phyloP scores from a whole-genome alignment of 2,113 vertebrate genomes.

The Pygoscelis antarcticus region DNA sequence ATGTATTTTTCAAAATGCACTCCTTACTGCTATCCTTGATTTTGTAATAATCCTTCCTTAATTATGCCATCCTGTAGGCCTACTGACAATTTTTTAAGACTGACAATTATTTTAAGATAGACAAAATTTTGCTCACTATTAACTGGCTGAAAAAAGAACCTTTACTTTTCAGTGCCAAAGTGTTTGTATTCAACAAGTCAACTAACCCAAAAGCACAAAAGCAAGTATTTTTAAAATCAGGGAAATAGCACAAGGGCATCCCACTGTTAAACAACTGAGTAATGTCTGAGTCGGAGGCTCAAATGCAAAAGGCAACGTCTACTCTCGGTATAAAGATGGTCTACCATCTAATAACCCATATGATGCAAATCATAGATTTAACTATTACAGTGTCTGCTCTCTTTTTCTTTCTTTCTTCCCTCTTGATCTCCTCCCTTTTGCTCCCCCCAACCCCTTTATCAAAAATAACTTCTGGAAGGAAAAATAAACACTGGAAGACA shows the following conservation, averaged over 20 bases:
- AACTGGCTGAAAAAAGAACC: neutral
- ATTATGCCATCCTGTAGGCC: neutral
- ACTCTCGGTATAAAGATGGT: neutral
- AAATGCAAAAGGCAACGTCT: neutral
- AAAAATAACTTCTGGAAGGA: conserved; percentile 42
- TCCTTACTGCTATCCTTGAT: neutral
- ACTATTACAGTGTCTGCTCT: neutral
- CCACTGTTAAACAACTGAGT: neutral
- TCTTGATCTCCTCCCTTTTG: neutral
- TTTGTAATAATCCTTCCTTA: neutral
- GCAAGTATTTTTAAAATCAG: neutral
- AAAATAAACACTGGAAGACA: conserved; percentile 59
- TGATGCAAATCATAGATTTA: neutral
- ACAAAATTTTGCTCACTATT: neutral
- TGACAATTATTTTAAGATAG: neutral
- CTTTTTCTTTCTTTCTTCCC: neutral
- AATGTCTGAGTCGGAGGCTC: neutral
- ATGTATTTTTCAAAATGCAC: neutral
- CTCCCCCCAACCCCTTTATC: neutral
- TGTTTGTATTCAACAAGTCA: neutral
- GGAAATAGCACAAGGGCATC: neutral
- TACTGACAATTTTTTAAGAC: neutral
- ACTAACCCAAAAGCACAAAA: neutral
- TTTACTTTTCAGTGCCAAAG: conserved; percentile 29
- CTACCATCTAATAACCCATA: neutral